A percentile compares a stretch with the other conserved stretches of the same genome.
Evolutionary conservation across 2,113 vertebrate genomes (phyloP).

Genomic region (Anhinga anhinga): DNA sequence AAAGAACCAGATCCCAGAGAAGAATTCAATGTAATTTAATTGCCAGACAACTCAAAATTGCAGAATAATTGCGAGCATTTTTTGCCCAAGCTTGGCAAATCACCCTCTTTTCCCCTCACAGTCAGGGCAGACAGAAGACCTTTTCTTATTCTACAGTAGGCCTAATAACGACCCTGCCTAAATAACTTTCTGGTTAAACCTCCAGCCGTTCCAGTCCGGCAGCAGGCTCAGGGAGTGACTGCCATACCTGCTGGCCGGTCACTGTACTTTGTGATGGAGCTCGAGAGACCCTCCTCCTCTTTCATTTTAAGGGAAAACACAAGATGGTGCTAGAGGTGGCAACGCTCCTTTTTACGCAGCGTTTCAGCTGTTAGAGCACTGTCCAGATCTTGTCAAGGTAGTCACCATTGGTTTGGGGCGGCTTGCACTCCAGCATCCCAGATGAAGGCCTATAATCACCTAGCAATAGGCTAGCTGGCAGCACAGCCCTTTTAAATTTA

Average conservation of each 20-base stretch:
- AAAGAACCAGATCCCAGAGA: neutral
- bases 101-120: neutral
- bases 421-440: neutral
- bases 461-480: neutral
- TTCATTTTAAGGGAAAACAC: slow-evolving; percentile 17
- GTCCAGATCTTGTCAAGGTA: neutral
- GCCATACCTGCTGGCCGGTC: no score
- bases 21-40: neutral
- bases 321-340: slow-evolving; percentile 26
- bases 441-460: neutral
- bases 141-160: neutral
- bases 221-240: neutral
- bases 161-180: neutral
- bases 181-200: neutral
- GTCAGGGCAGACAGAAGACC: neutral
- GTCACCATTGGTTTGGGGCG: neutral
- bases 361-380: neutral
- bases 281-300: neutral
- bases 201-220: neutral
- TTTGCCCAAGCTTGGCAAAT: neutral
- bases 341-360: neutral
- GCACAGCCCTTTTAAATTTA: neutral
- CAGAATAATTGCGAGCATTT: neutral
- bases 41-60: neutral
- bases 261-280: neutral